Base-by-base conservation (phyloP, 2,113 vertebrate genomes). In the Bolborhynchus lineola region DNA sequence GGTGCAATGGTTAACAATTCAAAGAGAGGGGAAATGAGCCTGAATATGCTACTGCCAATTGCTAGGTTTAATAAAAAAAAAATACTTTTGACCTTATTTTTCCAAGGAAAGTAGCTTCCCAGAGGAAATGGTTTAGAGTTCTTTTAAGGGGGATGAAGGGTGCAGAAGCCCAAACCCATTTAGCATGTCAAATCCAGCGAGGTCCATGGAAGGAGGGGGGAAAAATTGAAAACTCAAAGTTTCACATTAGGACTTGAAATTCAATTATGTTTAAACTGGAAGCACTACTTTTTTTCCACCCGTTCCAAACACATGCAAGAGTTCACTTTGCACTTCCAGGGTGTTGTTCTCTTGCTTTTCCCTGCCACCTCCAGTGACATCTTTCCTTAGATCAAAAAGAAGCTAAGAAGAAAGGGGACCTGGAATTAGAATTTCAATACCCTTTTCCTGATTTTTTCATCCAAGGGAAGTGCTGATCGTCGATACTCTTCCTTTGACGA, bases 301-400 rank as follows among this genome's bases (percentile, higher is more conserved):
- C 1, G 5, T 84, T 89, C 39, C 41, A 52, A 52, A 35, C 57
- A 49, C 0, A 0, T 17, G 3, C 1, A 2, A 60, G 39, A 57
- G 39, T 15, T 86, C 64, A 91, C 76, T 52, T 71, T 76, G 46
- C 50, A 18, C 82, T 82, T 53, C 33, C 3, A 16, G 13, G 23
- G 21, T 65, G 41, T 1, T 67, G 46, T 39, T 46, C 67, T 82
- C 70, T 90, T 77, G 28, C 69, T 24, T 88, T 88, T 42, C 63
- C 72, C 35, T 13, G 25, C n/a, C 33, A 33, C 35, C 47, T 94
- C 42, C n/a, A 72, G 67, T 0, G 0, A 47, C 25, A 39, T 8
- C 13, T 79, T 68, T 62, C 28, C 63, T 88, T 72, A 76, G 39
- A 80, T 68, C 17, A 35, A 85, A 85, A 63, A 64, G 29, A 23